Percentiles rank a stretch among this genome's conserved stretches.
phyloP scores from a whole-genome alignment of 2,113 vertebrate genomes.

The Coryphaenoides rupestris region DNA sequence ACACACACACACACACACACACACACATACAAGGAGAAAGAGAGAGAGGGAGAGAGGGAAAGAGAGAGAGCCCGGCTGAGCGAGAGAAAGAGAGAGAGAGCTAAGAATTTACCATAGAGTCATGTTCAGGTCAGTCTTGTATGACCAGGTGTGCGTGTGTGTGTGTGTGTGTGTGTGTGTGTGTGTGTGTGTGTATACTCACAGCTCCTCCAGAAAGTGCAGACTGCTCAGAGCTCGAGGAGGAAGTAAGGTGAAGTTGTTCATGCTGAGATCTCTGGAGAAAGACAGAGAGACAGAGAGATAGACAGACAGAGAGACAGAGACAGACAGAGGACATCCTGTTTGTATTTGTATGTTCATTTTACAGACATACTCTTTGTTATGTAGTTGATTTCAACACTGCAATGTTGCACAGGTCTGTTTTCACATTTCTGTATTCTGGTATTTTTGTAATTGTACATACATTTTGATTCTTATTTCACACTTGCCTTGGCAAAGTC shows the following conservation, averaged over 20 bases:
- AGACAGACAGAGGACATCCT: slow-evolving; percentile 37
- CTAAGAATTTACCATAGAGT: slow-evolving; percentile 32
- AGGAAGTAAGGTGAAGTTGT: slow-evolving; percentile 85
- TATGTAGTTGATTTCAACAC: too few relatives aligned
- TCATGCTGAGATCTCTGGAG: slow-evolving; percentile 91
- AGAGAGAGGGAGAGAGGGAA: slow-evolving; percentile 4
- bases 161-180: slow-evolving; percentile 12
- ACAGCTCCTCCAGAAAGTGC: slow-evolving; percentile 93
- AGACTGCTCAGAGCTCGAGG: slow-evolving; percentile 76
- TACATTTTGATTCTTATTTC: too few relatives aligned
- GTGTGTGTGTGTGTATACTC: slow-evolving; percentile 67
- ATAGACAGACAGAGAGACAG: slow-evolving; percentile 4
- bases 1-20: slow-evolving; percentile 49
- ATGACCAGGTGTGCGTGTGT: slow-evolving; percentile 39
- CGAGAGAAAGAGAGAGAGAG: slow-evolving; percentile 16
- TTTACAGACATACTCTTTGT: too few relatives aligned
- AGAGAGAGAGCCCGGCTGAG: too few relatives aligned
- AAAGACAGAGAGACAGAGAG: slow-evolving; percentile 40
- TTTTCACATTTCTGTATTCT: too few relatives aligned
- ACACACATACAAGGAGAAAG: slow-evolving; percentile 37
- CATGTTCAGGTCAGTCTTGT: slow-evolving; percentile 44
- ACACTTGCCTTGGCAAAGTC: too few relatives aligned
- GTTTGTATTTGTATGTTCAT: too few relatives aligned
- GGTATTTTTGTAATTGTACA: too few relatives aligned
- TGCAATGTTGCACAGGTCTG: too few relatives aligned